Evolutionary conservation across 2,113 vertebrate genomes (phyloP), one percentile per base, ranked within the genome.

Genomic region (Xyrauchen texanus): DNA sequence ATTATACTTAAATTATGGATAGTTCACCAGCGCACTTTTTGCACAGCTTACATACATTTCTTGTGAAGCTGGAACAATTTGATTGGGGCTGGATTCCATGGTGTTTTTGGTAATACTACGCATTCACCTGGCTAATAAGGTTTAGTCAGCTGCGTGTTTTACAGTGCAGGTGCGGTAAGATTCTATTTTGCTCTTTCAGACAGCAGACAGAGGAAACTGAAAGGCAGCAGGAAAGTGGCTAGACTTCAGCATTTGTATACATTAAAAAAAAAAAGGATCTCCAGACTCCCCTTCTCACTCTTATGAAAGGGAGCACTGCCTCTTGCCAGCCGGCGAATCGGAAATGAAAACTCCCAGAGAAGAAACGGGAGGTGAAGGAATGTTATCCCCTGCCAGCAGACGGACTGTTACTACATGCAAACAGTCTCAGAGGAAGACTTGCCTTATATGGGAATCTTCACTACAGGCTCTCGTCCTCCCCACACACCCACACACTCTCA

Each of bases 341-440:
- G 96, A 98, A 98, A 97, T 97, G 95, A 95, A 95, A 93, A 91
- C 93, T 97, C 94, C 91, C 92, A 93, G 92, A 94, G 94, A 94
- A 96, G 95, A 92, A 87, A 87, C 84, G 84, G 74, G 86, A 90
- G 88, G 77, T 77, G 93, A 2, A 96, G 93, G 96, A 97, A 96
- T 98, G 96, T 84, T 87, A 76, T 88, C 73, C 85, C 63, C 85
- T 90, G 95, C 96, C 96, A 96, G 95, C 90, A 95, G 91, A 94
- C 91, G 84, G 92, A 92, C 87, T 90, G 93, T 94, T 94, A 90
- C 91, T 92, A 90, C 89, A 90, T 90, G 88, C 21, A 34, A 89
- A 90, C 88, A 88, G 85, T 86, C 85, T 89, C 89, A 91, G 92
- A 96, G 96, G 95, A 97, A 96, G 95, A 85, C 72, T 93, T 82